A percentile compares a stretch with the other conserved stretches of the same genome.
Conservation (phyloP, 2,113 vertebrate genomes). For the Mystacornis crossleyi region DNA sequence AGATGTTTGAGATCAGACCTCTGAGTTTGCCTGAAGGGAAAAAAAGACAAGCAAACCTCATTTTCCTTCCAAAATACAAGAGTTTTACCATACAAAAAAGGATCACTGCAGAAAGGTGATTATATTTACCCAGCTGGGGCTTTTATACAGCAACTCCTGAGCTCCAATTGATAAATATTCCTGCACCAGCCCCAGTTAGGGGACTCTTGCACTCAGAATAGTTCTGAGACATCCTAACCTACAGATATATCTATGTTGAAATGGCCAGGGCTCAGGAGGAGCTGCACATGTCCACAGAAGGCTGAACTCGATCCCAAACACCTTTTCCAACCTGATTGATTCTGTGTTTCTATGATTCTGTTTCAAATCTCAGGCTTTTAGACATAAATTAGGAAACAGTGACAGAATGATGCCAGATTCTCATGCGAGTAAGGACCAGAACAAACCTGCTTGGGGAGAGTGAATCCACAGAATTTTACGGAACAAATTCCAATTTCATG, state of each 20-base stretch:
- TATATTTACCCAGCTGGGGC: neutral
- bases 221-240: neutral
- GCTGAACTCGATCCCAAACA: neutral
- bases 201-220: neutral
- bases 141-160: neutral
- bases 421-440: neutral
- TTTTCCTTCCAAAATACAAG: neutral
- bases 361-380: neutral
- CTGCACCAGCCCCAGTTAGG: no score
- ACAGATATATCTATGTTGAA: neutral
- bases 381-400: neutral
- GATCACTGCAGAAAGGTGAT: neutral
- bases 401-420: neutral
- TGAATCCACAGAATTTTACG: neutral
- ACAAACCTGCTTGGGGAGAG: neutral
- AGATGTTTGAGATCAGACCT: neutral
- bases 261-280: neutral
- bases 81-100: neutral
- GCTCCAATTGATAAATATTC: neutral
- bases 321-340: neutral
- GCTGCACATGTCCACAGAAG: neutral
- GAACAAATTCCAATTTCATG: neutral
- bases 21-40: neutral
- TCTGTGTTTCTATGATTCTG: neutral
- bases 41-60: neutral